Percentiles rank a stretch among this genome's conserved stretches.
Conservation (phyloP, 2,113 vertebrate genomes). For the Serinus canaria region DNA sequence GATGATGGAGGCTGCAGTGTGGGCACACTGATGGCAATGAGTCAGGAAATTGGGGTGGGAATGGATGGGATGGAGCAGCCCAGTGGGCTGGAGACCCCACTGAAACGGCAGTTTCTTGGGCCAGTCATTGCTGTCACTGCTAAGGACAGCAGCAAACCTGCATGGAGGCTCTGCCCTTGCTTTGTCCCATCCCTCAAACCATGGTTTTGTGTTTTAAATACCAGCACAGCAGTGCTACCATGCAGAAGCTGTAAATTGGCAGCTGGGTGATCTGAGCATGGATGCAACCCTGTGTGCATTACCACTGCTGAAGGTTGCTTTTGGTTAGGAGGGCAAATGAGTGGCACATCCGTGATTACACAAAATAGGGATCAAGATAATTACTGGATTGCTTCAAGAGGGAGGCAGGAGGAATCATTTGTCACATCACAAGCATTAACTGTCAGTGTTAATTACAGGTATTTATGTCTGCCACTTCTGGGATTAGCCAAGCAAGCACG, state of each 20-base stretch:
- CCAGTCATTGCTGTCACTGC: background rate
- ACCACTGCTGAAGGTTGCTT: background rate
- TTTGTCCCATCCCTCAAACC: background rate
- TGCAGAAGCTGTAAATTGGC: rapidly evolving
- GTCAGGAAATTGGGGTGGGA: background rate
- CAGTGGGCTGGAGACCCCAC: background rate
- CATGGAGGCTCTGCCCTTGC: background rate
- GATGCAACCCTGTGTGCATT: background rate
- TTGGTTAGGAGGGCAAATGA: background rate
- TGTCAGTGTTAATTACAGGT: conserved; percentile 34
- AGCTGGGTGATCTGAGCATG: background rate
- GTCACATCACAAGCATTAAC: background rate
- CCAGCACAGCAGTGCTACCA: background rate
- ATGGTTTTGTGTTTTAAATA: background rate
- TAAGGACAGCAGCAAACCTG: background rate
- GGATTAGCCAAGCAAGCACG: background rate
- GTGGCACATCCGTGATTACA: background rate
- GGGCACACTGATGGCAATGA: rapidly evolving
- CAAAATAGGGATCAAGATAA: conserved; percentile 10
- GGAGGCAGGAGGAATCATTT: conserved; percentile 1
- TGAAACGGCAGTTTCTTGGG: background rate
- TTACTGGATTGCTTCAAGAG: conserved; percentile 13
- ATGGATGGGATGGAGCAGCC: background rate
- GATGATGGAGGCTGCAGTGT: background rate
- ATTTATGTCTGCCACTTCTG: conserved; percentile 24